Evolutionary conservation across 2,113 vertebrate species (phyloP), one percentile per base, ranked within the genome.

Genomic region (Urocynchramus pylzowi): DNA sequence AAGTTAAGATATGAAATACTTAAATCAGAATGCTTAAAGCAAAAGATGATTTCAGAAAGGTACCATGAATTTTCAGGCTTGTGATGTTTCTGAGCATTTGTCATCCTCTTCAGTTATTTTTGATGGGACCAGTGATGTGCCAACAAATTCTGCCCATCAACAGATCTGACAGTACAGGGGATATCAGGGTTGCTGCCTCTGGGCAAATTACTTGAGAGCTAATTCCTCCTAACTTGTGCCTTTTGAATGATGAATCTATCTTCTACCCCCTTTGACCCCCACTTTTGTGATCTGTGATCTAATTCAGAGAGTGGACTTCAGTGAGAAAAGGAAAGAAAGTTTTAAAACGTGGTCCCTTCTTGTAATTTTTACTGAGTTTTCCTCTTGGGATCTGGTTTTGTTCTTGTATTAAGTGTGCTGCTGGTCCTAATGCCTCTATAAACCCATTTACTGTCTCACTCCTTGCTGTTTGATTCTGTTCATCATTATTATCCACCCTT

Each of bases 401-500:
- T 35, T 57, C 30, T 78, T 89, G 8, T 35, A 8, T 70, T 73
- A 67, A 41, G 13, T 26, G 33, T 45, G 26, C 41, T 5, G 13
- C 47, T 24, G 11, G 23, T 67, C 76, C 57, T 39, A 84, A 64
- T 31, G 17, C 24, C 8, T 57, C 49, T 47, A 7, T 39, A 56
- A 78, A 35, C 35, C 65, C 28, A 3, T 77, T 59, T 76, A 59
- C 63, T 57, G 39, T 52, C 54, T 54, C 23, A 13, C 27, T 63
- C 31, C 89, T 93, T 84, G 75, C 74, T 83, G 45, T 44, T 92
- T 30, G 2, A 39, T 89, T 77, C 74, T 76, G 24, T 56, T 82
- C 84, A 92, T 85, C 73, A n/a, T 73, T 90, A 61, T 85, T 92
- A 89, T 71, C 82, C 39, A 74, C 57, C 77, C 67, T 95, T 93